Evolutionary conservation across 2,797 vertebrate species (phyloP).

Genomic region (Microtus obscurus): DNA sequence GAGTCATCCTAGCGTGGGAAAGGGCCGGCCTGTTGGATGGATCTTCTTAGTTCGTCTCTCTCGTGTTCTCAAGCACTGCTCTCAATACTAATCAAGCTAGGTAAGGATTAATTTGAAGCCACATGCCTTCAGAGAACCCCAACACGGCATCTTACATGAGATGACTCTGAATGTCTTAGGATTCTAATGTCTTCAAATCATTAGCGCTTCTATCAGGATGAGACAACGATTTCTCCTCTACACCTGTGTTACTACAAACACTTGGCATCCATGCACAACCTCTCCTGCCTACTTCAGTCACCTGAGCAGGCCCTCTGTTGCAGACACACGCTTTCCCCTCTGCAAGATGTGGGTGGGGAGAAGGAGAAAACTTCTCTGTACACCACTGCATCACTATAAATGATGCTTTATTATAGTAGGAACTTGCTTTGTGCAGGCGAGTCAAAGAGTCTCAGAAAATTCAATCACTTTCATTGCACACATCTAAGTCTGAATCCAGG

Average conservation of each 20-base stretch:
- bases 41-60: not conserved
- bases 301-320: constrained; percentile 45
- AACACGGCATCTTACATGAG: constrained; percentile 49
- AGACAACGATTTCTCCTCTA: constrained; percentile 46
- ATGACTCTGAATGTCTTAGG: constrained; percentile 57
- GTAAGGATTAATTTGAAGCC: constrained; percentile 36
- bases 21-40: not conserved
- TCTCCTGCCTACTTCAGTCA: constrained; percentile 71
- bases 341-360: not conserved
- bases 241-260: constrained; percentile 15
- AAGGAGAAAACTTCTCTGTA: not conserved
- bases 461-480: not conserved
- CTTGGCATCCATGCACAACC: constrained; percentile 52
- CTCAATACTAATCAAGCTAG: not conserved
- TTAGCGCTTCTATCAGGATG: constrained; percentile 56
- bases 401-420: not conserved
- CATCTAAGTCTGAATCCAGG: constrained; percentile 40
- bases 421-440: constrained; percentile 19
- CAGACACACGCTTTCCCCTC: constrained; percentile 56
- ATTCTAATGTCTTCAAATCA: constrained; percentile 61
- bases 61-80: not conserved
- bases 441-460: not conserved
- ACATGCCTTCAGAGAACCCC: constrained; percentile 40
- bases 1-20: not conserved
- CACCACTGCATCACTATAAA: not conserved